Conservation (phyloP, 2,888 invertebrate genomes). For the Malthinus seriepunctatus region DNA sequence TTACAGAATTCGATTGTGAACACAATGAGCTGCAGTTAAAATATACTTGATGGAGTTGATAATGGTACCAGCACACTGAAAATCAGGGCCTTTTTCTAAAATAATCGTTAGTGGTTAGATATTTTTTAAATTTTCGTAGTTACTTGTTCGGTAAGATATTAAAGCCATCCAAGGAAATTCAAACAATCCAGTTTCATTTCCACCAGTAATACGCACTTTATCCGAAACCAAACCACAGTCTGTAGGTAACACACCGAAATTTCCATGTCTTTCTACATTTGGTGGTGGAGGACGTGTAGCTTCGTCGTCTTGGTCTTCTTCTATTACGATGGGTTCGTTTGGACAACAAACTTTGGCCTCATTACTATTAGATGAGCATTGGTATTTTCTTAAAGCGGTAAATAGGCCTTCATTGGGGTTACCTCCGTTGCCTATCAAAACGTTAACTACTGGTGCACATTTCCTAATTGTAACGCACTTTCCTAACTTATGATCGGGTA, state of each 20-base stretch:
- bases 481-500: slow-evolving; percentile 45
- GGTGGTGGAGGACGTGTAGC: neutral
- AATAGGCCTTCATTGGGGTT: neutral
- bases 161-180: slow-evolving; percentile 80
- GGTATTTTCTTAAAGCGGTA: neutral
- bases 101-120: neutral
- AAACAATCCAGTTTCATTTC: slow-evolving; percentile 62
- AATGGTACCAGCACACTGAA: slow-evolving; percentile 57
- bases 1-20: slow-evolving; percentile 43
- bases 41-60: slow-evolving; percentile 60
- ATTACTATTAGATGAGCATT: neutral
- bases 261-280: neutral
- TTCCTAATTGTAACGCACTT: slow-evolving; percentile 48
- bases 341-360: slow-evolving; percentile 5
- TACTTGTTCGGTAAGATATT: slow-evolving; percentile 57
- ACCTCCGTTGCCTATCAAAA: neutral
- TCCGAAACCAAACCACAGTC: neutral
- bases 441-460: slow-evolving; percentile 31
- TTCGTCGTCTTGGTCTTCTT: neutral
- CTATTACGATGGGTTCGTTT: neutral
- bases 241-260: neutral
- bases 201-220: slow-evolving; percentile 40
- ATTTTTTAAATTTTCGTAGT: neutral
- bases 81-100: slow-evolving; percentile 21
- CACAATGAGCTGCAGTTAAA: slow-evolving; percentile 64